Conservation (phyloP, 2,888 invertebrate genomes). For the Nemotelus pantherinus region DNA sequence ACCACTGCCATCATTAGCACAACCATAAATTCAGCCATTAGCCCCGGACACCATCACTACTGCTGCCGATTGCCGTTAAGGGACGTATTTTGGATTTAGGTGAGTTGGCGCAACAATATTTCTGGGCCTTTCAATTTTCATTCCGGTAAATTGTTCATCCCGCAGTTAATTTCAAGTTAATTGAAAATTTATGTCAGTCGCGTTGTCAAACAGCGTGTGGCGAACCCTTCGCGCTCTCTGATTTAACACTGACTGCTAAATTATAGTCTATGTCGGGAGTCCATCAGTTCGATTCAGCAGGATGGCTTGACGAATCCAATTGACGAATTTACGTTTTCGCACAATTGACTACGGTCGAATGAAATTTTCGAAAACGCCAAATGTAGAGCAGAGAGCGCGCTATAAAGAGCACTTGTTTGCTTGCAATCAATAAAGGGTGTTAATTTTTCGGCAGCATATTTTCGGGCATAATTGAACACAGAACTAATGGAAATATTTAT, state of each 20-base stretch:
- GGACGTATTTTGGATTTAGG: too few relatives aligned
- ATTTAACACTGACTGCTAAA: too few relatives aligned
- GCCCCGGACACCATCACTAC: too few relatives aligned
- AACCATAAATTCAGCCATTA: too few relatives aligned
- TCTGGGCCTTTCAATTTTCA: slow-evolving; percentile 33
- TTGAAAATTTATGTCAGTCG: slow-evolving; percentile 44
- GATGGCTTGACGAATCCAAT: slow-evolving; percentile 9
- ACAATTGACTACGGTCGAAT: slow-evolving; percentile 15
- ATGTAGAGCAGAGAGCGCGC: too few relatives aligned
- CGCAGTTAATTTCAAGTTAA: slow-evolving; percentile 43
- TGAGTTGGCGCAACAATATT: neutral
- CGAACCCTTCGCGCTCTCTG: neutral
- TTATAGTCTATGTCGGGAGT: too few relatives aligned
- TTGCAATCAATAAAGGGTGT: neutral
- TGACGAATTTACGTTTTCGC: slow-evolving; percentile 26
- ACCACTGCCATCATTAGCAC: too few relatives aligned
- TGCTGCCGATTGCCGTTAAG: too few relatives aligned
- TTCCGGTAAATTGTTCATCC: slow-evolving; percentile 34
- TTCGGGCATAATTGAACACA: too few relatives aligned
- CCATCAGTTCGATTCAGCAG: neutral
- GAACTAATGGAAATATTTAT: too few relatives aligned
- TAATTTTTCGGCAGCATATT: neutral
- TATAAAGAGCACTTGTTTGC: neutral
- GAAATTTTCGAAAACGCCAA: neutral
- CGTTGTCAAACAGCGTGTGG: slow-evolving; percentile 1